Evolutionary conservation across 23 tunicate species (phyloP).

Genomic region (Aplidium turbinatum): DNA sequence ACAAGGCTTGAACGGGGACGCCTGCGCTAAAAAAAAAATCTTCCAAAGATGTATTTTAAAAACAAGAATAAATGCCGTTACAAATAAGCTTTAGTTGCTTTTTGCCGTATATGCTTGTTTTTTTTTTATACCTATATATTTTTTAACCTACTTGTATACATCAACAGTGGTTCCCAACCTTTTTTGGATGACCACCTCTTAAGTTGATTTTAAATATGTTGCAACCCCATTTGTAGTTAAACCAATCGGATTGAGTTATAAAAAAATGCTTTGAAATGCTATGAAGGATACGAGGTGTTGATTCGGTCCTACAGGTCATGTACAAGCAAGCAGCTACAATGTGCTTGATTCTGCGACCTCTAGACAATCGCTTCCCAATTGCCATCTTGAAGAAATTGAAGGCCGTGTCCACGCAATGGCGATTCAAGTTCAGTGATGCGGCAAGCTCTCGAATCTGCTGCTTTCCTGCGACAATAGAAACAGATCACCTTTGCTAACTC

Average conservation of each 20-base stretch:
- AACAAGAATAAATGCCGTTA: too few species aligned
- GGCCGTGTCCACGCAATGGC: conserved; percentile 86
- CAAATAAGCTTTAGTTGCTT: too few species aligned
- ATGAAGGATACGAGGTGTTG: conserved; percentile 94
- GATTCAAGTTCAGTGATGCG: conserved; percentile 54
- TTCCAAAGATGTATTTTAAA: too few species aligned
- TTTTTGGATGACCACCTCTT: too few species aligned
- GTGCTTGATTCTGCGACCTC: conserved; percentile 79
- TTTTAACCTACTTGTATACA: too few species aligned
- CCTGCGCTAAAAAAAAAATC: too few species aligned
- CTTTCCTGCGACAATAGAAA: too few species aligned
- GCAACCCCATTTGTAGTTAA: neutral
- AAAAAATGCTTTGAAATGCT: conserved; percentile 1
- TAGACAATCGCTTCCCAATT: conserved; percentile 71
- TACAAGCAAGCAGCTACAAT: conserved; percentile 92
- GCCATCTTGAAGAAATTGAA: conserved; percentile 89
- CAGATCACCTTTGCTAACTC: too few species aligned
- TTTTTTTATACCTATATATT: too few species aligned
- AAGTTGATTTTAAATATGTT: conserved; percentile 1
- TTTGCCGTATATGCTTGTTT: too few species aligned
- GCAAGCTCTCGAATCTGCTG: conserved; percentile 79
- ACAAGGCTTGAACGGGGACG: too few species aligned
- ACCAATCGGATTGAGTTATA: neutral
- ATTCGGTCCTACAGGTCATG: conserved; percentile 89
- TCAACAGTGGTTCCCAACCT: neutral